These are phyloP conservation scores for Aramus guarauna DNA, from an alignment of 2,113 vertebrate species.

Conservation along the genomic window DNA sequence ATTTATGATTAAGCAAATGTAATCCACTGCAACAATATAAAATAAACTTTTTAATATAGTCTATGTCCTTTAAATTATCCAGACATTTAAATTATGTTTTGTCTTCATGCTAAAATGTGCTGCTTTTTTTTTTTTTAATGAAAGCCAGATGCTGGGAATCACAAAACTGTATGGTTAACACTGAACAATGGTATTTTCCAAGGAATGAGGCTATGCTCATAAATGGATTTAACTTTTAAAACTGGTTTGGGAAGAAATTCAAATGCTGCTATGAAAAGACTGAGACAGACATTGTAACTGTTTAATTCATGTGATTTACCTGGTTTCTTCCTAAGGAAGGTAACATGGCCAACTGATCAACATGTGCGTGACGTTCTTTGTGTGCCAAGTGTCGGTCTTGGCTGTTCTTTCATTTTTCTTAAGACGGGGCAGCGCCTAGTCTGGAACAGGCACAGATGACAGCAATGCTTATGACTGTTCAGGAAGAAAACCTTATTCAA, in stretches of 20 bases:
- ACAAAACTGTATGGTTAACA: background rate
- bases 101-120: background rate
- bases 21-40: background rate
- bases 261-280: background rate
- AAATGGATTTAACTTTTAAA: background rate
- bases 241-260: background rate
- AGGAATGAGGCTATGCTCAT: background rate
- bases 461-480: background rate
- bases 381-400: background rate
- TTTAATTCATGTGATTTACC: background rate
- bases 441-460: background rate
- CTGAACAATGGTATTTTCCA: background rate
- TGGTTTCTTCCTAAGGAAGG: background rate
- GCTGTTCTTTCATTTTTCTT: background rate
- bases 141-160: background rate
- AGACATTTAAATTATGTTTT: background rate
- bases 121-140: background rate
- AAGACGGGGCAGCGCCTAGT: background rate
- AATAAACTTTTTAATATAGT: background rate
- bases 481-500: background rate
- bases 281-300: background rate
- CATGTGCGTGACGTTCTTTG: background rate
- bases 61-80: background rate
- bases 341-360: background rate
- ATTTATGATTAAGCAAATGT: background rate